A percentile compares a stretch with the other conserved stretches of the same genome.
Conservation (phyloP, 2,113 vertebrate genomes). For the Thalassarche chlororhynchos region DNA sequence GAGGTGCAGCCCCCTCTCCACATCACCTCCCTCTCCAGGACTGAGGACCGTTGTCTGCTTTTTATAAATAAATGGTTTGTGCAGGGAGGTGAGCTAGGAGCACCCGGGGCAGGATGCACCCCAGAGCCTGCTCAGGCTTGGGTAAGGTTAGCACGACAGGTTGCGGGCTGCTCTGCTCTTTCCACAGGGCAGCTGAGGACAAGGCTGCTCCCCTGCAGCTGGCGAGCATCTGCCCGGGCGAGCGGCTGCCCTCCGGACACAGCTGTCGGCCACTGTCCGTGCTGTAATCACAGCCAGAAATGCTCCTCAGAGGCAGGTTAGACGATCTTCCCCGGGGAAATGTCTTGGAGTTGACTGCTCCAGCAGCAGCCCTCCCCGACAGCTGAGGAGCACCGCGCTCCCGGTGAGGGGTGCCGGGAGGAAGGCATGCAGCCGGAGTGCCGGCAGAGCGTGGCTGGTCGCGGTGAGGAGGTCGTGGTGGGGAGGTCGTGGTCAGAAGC, state of each 20-base stretch:
- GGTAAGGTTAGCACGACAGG: not conserved
- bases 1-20: rapidly evolving
- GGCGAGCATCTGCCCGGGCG: not conserved
- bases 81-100: not conserved
- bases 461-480: rapidly evolving
- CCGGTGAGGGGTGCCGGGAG: rapidly evolving
- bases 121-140: not conserved
- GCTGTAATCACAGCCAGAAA: not conserved
- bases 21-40: not conserved
- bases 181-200: not conserved
- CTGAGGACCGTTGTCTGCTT: not conserved
- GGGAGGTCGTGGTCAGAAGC: not conserved
- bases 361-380: not conserved
- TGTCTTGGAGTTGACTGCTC: not conserved
- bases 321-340: not conserved
- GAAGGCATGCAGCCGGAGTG: not conserved
- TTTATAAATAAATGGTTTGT: not conserved
- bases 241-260: not conserved
- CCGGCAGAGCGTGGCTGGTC: not conserved
- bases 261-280: not conserved
- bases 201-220: not conserved
- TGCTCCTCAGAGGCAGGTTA: not conserved
- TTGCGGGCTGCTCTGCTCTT: not conserved
- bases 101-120: not conserved
- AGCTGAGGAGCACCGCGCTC: not conserved